A percentile compares a stretch with the other conserved stretches of the same genome.
phyloP scores from a whole-genome alignment of 2,113 vertebrate species.

The Ceyx margarethae region DNA sequence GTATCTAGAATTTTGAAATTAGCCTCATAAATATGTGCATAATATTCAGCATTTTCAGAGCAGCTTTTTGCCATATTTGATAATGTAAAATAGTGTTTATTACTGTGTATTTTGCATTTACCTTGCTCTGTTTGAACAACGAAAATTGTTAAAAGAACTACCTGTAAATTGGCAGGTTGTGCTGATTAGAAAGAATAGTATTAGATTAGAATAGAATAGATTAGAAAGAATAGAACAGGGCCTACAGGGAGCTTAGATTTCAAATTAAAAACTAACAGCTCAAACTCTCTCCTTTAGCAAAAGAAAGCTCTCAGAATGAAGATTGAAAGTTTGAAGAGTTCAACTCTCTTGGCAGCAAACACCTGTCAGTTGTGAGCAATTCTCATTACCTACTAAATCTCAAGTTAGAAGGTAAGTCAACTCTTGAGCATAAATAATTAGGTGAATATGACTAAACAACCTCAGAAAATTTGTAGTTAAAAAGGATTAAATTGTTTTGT shows the following conservation, averaged over 20 bases:
- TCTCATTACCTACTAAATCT: not conserved
- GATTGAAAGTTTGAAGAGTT: not conserved
- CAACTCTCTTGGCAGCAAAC: not conserved
- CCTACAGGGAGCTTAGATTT: not conserved
- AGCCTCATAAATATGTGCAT: not conserved
- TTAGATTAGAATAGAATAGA: not conserved
- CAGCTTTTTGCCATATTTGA: not conserved
- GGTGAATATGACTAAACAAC: not conserved
- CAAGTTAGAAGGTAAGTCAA: not conserved
- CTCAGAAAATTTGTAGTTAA: not conserved
- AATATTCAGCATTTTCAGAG: not conserved
- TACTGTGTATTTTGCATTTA: not conserved
- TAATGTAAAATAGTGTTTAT: not conserved
- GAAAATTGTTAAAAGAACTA: not conserved
- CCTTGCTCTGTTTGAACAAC: not conserved
- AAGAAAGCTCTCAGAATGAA: not conserved
- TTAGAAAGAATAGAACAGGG: not conserved
- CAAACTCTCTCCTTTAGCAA: not conserved
- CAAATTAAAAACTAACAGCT: not conserved
- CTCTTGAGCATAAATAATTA: not conserved
- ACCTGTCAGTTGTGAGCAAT: not conserved
- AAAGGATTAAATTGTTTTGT: not conserved
- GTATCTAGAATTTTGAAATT: not conserved
- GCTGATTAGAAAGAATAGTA: not conserved
- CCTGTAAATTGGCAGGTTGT: not conserved